These are phyloP conservation scores for Toxotes jaculatrix DNA, from an alignment of 2,113 vertebrate species.

Conservation along the genomic window DNA sequence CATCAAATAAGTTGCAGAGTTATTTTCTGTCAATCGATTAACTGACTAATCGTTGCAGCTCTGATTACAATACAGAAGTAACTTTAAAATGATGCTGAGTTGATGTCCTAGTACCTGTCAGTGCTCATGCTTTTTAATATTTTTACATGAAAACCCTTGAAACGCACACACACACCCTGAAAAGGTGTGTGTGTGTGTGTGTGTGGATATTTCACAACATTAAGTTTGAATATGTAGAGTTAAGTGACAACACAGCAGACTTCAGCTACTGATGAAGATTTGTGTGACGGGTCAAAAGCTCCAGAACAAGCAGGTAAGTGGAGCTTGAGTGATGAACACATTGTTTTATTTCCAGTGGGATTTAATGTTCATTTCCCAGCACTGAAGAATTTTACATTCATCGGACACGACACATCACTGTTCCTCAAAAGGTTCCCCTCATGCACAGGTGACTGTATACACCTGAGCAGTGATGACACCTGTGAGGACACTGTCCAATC, in stretches of 20 bases:
- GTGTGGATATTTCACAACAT: too few relatives aligned
- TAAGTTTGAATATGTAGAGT: not conserved
- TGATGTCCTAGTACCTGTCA: too few relatives aligned
- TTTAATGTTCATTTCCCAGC: too few relatives aligned
- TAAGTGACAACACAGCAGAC: not conserved
- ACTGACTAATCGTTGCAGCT: not conserved
- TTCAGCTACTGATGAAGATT: not conserved
- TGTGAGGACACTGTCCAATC: too few relatives aligned
- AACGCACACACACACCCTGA: too few relatives aligned
- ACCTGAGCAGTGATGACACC: too few relatives aligned
- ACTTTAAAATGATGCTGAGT: not conserved
- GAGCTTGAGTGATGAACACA: not conserved
- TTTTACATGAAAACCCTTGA: not conserved
- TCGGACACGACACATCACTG: too few relatives aligned
- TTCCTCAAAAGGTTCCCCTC: too few relatives aligned
- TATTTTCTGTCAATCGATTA: not conserved
- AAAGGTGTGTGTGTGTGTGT: too few relatives aligned
- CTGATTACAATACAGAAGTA: not conserved
- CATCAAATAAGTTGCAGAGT: not conserved
- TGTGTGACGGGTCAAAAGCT: not conserved
- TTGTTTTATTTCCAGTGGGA: too few relatives aligned
- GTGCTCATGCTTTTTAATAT: not conserved
- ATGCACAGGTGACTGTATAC: too few relatives aligned
- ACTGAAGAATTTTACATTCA: too few relatives aligned
- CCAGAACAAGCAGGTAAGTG: not conserved